A percentile compares a stretch with the other conserved stretches of the same genome.
Evolutionary conservation across 2,797 vertebrate species (phyloP).

Genomic region (Falco concolor): DNA sequence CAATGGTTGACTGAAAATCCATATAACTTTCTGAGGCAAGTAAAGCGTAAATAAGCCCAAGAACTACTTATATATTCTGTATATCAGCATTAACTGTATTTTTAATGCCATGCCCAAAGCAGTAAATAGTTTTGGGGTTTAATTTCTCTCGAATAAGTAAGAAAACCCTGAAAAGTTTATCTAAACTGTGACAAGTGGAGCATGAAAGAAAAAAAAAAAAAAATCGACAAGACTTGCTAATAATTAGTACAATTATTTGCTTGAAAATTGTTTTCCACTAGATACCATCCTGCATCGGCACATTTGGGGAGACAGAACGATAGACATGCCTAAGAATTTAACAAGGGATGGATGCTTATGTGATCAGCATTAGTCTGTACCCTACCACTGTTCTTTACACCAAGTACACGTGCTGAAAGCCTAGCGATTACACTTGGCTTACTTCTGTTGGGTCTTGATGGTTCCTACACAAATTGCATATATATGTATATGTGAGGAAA

Average conservation of each 20-base stretch:
- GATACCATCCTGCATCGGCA: not conserved
- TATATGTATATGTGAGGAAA: not conserved
- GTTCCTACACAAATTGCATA: not conserved
- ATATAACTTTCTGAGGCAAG: not conserved
- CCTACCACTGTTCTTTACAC: not conserved
- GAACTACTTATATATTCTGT: not conserved
- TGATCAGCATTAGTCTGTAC: not conserved
- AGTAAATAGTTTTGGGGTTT: not conserved
- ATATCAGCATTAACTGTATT: not conserved
- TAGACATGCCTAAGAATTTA: not conserved
- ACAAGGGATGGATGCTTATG: not conserved
- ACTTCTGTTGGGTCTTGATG: not conserved
- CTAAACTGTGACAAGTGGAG: not conserved
- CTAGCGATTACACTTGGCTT: not conserved
- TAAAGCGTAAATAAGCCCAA: not conserved
- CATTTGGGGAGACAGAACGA: not conserved
- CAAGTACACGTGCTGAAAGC: accelerated
- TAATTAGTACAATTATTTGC: not conserved
- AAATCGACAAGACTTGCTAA: not conserved
- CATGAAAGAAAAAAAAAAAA: not conserved
- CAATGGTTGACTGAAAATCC: not conserved
- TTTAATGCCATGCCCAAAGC: not conserved
- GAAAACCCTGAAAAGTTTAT: not conserved
- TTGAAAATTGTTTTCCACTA: not conserved
- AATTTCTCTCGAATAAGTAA: not conserved